A percentile compares a stretch with the other conserved stretches of the same genome.
These are phyloP conservation scores for Actinopyga echinites DNA, from an alignment of 53 echinoderm and acorn worm species.

Conservation along the genomic window DNA sequence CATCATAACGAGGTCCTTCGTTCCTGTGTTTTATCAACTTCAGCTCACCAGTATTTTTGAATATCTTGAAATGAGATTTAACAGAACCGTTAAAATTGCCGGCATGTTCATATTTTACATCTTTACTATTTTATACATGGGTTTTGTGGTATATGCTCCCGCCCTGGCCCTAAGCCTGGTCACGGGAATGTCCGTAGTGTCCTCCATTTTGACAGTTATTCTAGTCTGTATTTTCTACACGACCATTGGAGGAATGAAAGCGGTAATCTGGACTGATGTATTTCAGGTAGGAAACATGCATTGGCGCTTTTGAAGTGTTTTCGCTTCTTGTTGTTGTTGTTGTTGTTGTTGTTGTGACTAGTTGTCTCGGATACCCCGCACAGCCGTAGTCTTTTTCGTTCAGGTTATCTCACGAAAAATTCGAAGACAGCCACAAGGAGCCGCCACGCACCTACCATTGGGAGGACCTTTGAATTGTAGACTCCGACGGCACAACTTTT, in stretches of 20 bases:
- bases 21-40: constrained; percentile 12
- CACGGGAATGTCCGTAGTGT: constrained; percentile 23
- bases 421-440: no score
- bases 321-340: no score
- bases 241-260: constrained; percentile 39
- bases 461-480: no score
- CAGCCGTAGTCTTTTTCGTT: no score
- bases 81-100: neutral
- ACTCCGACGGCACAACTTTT: no score
- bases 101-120: neutral
- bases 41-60: constrained; percentile 24
- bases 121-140: constrained; percentile 11
- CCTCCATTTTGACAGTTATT: neutral
- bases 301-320: no score
- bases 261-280: constrained; percentile 26
- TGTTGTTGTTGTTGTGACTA: no score
- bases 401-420: no score
- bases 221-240: constrained; percentile 27
- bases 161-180: constrained; percentile 17
- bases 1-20: neutral
- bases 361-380: no score
- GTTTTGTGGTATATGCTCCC: constrained; percentile 34
- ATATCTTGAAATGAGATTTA: constrained; percentile 27
- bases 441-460: no score
- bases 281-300: constrained; percentile 1